phyloP scores from a whole-genome alignment of 1,140 invertebrate genomes.

The Conopomorpha cramerella region DNA sequence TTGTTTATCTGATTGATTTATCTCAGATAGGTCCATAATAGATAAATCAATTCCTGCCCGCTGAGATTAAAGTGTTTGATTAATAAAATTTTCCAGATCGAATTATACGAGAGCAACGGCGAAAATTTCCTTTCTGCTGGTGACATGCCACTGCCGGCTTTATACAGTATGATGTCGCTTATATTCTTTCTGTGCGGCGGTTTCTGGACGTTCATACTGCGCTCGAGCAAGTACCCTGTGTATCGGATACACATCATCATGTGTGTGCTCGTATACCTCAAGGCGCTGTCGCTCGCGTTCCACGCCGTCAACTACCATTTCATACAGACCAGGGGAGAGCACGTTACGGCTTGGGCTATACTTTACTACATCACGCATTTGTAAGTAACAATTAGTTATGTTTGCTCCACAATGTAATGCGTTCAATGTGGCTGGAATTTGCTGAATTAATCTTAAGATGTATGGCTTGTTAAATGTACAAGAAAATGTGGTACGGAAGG shows the following conservation, averaged over 20 bases:
- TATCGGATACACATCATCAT: conserved; percentile 98
- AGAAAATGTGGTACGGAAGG: too few relatives aligned
- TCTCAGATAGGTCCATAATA: too few relatives aligned
- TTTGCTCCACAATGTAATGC: too few relatives aligned
- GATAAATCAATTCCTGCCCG: too few relatives aligned
- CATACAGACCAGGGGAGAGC: conserved; percentile 91
- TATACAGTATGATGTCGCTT: conserved; percentile 91
- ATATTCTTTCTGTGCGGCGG: conserved; percentile 88
- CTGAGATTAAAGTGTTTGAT: too few relatives aligned
- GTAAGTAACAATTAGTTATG: too few relatives aligned
- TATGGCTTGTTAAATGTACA: too few relatives aligned
- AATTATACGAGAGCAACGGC: conserved; percentile 83
- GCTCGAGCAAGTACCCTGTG: conserved; percentile 83
- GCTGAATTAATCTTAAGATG: too few relatives aligned
- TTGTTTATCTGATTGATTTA: conserved; percentile 3
- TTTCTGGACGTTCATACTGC: conserved; percentile 91
- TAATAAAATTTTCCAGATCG: conserved; percentile 73
- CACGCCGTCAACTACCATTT: conserved; percentile 98
- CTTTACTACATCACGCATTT: conserved; percentile 96
- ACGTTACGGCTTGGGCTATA: conserved; percentile 96
- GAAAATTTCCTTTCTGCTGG: conserved; percentile 95
- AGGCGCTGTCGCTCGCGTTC: conserved; percentile 90
- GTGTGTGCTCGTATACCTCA: conserved; percentile 91
- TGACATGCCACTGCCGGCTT: conserved; percentile 90
- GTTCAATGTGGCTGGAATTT: too few relatives aligned